Base-by-base conservation (phyloP, 1,140 invertebrate species). In the Probaryconus sp. region DNA sequence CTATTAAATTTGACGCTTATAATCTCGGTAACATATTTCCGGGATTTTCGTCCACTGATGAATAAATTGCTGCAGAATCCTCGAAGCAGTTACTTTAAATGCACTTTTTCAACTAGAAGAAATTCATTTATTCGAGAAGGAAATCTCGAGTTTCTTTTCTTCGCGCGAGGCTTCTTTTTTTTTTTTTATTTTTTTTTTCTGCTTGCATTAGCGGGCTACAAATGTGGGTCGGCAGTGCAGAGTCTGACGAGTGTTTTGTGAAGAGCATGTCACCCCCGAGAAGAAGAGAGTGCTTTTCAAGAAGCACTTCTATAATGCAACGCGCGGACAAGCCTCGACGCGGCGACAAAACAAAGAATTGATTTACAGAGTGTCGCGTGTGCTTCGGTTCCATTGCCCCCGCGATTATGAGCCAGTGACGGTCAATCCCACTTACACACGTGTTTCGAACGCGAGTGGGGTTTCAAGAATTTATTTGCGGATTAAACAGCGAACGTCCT, bases 271-370 rank as follows among this genome's bases (percentile, higher is more conserved):
- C 35, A 56, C 21, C 37, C 47, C 7, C 20, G 17, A 68, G 42
- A 65, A 53, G 51, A 53, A 33, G 18, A 16, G 53, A 28, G 65
- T 55, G 55, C n/a, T 67, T 70, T 70, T 70, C 53, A 76, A 76
- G 72, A 70, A 60, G 60, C 42, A 65, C 72, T 76, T 76, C 38
- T 37, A 75, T 75, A 76, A 76, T 76, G 64, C 31, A 55, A 65
- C 43, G 47, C 68, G 55, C 56, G 64, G 65, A 65, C 60, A 61
- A 69, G 60, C 70, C 72, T 55, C 53, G 18, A 21, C 40, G 40
- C 28, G 48, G 72, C 60, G 72, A 76, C 65, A 65, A 70, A 76
- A 76, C 72, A 76, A 76, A 70, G 65, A 60, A 70, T 70, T 76
- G 72, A 75, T 75, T 75, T 69, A 75, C 48, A 21, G 64, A 75